Conservation (phyloP, 2,113 vertebrate genomes). For the Pseudopodoces humilis region DNA sequence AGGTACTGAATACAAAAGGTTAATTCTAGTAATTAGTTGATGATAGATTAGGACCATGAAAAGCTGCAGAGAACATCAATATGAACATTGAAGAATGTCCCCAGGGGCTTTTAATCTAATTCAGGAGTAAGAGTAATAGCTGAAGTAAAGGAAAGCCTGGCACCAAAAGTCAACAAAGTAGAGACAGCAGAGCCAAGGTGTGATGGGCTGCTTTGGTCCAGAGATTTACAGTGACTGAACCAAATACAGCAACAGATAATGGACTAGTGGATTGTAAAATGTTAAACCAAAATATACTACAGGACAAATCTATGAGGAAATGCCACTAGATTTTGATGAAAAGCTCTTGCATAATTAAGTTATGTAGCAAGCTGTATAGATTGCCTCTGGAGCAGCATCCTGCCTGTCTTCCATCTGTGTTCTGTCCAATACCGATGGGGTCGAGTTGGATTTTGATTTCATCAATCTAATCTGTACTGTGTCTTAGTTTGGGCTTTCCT, state of each 20-base stretch:
- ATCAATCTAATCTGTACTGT: background rate
- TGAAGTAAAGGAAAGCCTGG: slow-evolving; percentile 35
- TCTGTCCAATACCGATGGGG: background rate
- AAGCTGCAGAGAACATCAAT: slow-evolving; percentile 43
- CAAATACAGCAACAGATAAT: background rate
- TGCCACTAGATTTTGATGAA: slow-evolving; percentile 16
- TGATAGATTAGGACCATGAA: slow-evolving; percentile 52
- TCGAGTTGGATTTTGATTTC: background rate
- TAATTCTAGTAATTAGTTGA: slow-evolving; percentile 63
- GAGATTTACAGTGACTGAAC: slow-evolving; percentile 6
- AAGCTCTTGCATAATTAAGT: background rate
- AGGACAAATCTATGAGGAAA: slow-evolving; percentile 20
- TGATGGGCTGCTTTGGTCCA: background rate
- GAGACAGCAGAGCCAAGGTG: slow-evolving; percentile 7
- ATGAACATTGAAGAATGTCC: slow-evolving; percentile 15
- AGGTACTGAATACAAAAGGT: slow-evolving; percentile 46
- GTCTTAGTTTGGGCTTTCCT: slow-evolving; percentile 9
- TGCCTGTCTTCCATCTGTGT: background rate
- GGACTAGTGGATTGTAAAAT: background rate
- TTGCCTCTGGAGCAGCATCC: background rate
- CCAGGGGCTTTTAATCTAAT: slow-evolving; percentile 41
- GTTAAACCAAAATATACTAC: slow-evolving; percentile 5
- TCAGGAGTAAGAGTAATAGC: slow-evolving; percentile 15
- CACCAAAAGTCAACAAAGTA: slow-evolving; percentile 31
- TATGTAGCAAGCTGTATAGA: background rate